Percentiles rank a stretch among this genome's conserved stretches.
Conservation (phyloP, 2,888 invertebrate genomes). For the Tineola bisselliella region DNA sequence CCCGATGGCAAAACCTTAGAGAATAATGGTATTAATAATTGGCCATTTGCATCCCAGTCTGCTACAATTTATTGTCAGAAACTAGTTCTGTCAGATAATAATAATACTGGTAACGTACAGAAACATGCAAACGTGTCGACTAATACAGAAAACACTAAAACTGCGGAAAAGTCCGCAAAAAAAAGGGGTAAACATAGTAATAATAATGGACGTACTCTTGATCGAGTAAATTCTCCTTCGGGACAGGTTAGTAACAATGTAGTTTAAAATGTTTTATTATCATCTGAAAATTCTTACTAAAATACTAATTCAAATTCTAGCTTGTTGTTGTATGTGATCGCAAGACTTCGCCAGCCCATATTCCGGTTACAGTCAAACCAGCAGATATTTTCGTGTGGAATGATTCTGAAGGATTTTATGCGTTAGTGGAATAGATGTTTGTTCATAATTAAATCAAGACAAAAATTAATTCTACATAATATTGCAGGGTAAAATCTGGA, state of each 20-base stretch:
- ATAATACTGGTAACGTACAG: too few species aligned
- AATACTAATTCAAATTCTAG: conserved; percentile 46
- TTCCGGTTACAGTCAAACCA: conserved; percentile 53
- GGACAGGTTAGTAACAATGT: too few species aligned
- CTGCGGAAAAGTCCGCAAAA: not conserved
- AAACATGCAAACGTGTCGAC: not conserved
- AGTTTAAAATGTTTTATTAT: too few species aligned
- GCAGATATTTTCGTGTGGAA: conserved; percentile 99
- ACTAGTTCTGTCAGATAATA: too few species aligned
- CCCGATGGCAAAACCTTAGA: conserved; percentile 34
- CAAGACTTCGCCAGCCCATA: too few species aligned
- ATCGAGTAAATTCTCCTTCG: too few species aligned
- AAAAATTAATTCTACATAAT: not conserved
- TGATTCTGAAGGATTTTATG: conserved; percentile 98
- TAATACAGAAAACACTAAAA: not conserved
- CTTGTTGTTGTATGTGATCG: not conserved
- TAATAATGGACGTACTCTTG: too few species aligned
- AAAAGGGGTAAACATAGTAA: too few species aligned
- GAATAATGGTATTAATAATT: not conserved
- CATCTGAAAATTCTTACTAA: too few species aligned
- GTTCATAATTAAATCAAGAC: not conserved
- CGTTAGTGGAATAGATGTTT: conserved; percentile 41
- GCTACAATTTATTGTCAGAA: too few species aligned
- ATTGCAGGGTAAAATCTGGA: conserved; percentile 85
- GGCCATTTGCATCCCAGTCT: too few species aligned